A percentile compares a stretch with the other conserved stretches of the same genome.
These are phyloP conservation scores for Barbus barbus DNA, from an alignment of 2,113 vertebrate species.

Conservation along the genomic window DNA sequence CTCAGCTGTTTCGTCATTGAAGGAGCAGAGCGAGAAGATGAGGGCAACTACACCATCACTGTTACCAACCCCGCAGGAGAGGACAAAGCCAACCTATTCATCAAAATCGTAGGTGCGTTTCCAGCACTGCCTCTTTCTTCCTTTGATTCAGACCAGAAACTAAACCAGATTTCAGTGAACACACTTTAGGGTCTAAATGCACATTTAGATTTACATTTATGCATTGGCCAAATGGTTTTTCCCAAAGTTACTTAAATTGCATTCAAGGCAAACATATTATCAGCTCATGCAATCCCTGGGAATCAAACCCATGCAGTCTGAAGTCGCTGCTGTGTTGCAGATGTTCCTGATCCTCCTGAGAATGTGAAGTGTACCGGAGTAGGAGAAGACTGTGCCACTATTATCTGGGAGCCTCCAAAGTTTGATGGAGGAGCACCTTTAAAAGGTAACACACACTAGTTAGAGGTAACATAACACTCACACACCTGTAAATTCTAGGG, in stretches of 20 bases:
- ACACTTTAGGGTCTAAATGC: not conserved
- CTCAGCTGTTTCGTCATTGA: constrained; percentile 86
- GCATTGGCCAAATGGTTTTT: not conserved
- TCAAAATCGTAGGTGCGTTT: constrained; percentile 84
- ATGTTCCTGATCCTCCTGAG: constrained; percentile 87
- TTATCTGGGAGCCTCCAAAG: constrained; percentile 81
- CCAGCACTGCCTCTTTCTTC: not conserved
- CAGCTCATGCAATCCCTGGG: not conserved
- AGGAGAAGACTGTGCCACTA: constrained; percentile 83
- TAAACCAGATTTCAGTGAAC: not conserved
- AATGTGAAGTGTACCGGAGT: constrained; percentile 77
- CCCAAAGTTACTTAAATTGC: not conserved
- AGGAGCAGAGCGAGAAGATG: constrained; percentile 81
- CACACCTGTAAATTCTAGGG: not conserved
- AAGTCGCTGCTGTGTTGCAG: constrained; percentile 60
- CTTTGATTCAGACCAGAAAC: not conserved
- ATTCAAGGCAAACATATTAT: not conserved
- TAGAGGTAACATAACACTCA: not conserved
- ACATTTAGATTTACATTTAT: not conserved
- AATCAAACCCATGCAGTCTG: not conserved
- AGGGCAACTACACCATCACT: constrained; percentile 82
- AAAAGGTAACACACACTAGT: constrained; percentile 44
- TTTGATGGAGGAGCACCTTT: constrained; percentile 84
- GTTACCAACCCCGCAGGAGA: constrained; percentile 85
- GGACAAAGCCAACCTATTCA: constrained; percentile 79